phyloP scores from a whole-genome alignment of 2,888 invertebrate species.

The Sycophila texana region DNA sequence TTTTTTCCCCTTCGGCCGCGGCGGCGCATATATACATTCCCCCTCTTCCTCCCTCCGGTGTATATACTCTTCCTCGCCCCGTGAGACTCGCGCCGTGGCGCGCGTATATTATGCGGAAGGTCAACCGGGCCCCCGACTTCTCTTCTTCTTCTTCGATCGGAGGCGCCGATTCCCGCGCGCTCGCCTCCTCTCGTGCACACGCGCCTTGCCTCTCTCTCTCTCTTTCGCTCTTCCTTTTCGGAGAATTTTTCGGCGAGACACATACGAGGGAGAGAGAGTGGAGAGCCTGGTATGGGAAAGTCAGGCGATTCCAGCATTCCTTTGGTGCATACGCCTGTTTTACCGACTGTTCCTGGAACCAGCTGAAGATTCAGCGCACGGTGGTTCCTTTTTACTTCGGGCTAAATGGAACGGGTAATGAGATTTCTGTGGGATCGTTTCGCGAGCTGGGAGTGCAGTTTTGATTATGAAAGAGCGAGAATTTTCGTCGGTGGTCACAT shows the following conservation, averaged over 20 bases:
- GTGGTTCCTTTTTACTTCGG: not conserved
- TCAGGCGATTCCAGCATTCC: not conserved
- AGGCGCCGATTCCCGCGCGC: slow-evolving; percentile 40
- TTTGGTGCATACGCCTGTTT: not conserved
- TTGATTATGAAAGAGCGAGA: too few relatives aligned
- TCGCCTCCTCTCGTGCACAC: slow-evolving; percentile 23
- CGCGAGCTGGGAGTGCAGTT: too few relatives aligned
- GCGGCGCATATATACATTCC: slow-evolving; percentile 28
- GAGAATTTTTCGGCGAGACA: slow-evolving; percentile 28
- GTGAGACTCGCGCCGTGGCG: slow-evolving; percentile 23
- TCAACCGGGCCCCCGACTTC: slow-evolving; percentile 19
- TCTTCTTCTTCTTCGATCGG: slow-evolving; percentile 34
- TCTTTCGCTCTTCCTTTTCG: not conserved
- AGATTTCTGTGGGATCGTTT: too few relatives aligned
- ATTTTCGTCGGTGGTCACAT: too few relatives aligned
- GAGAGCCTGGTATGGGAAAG: not conserved
- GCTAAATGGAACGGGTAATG: too few relatives aligned
- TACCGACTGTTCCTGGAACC: not conserved
- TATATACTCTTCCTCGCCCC: slow-evolving; percentile 15
- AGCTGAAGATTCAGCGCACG: not conserved
- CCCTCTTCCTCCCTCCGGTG: not conserved
- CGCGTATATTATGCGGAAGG: slow-evolving; percentile 54
- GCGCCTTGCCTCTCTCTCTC: slow-evolving; percentile 1
- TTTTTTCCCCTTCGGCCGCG: slow-evolving; percentile 20
- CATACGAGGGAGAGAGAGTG: not conserved